Evolutionary conservation across 1,140 invertebrate genomes (phyloP), one percentile per base, ranked within the genome.

Genomic region (Pteromalus puparum): DNA sequence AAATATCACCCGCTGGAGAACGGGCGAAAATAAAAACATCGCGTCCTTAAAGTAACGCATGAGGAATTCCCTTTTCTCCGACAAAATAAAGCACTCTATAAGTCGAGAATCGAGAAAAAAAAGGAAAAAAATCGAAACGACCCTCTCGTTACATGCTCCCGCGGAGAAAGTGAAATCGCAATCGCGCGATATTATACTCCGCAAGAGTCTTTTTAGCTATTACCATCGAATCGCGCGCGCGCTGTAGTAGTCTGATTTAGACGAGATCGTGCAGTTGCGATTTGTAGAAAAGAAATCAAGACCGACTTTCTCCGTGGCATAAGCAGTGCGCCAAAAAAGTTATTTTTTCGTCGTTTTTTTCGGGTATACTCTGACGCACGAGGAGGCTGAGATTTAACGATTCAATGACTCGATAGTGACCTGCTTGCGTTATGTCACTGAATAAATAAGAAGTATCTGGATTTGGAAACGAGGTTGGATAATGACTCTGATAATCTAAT

Each of bases 121-220:
- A 38, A 75, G 10, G 21, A 42, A 38, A 4, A 42, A 21, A 75
- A 75, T 4, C 15, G 10, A n/a, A 28, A n/a, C 1, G 34, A 42
- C 72, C 6, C 28, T 38, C 30, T 38, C 72, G 30, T 74, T 74
- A 74, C 18, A 34, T 42, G 28, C 15, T 83, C 18, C 18, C 4
- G 6, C 78, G 82, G 85, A 77, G 85, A 86, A 86, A 86, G 85
- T 86, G 85, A 83, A 86, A 83, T 86, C 81, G 81, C 79, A 86
- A 83, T 86, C 81, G 81, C 79, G 61, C 75, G 42, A 70, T 46
- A 76, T 67, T 67, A 61, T 81, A 28, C 30, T 72, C 30, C 18
- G 21, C 21, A n/a, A 61, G 53, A 61, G 53, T 61, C 18, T 21
- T 61, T 61, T 61, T 61, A 61, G 53, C 48, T 38, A 10, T 30